phyloP scores from a whole-genome alignment of 2,888 invertebrate species.

The Drosophila testacea region DNA sequence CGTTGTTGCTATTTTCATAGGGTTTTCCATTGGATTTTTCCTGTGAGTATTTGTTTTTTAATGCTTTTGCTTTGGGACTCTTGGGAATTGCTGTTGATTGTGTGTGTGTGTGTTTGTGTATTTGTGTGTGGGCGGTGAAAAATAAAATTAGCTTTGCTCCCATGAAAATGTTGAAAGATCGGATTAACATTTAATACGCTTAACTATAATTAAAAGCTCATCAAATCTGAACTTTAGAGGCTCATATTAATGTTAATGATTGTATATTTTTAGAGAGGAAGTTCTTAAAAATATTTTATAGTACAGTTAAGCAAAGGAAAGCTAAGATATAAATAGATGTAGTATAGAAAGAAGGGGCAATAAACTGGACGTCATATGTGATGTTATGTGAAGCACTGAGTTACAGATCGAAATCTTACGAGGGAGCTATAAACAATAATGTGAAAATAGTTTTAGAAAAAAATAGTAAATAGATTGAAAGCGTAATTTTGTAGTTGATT shows the following conservation, averaged over 20 bases:
- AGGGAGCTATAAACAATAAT: neutral
- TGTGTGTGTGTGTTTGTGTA: constrained; percentile 3
- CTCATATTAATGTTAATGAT: neutral
- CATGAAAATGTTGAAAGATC: constrained; percentile 18
- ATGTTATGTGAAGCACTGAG: neutral
- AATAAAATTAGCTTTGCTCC: constrained; percentile 11
- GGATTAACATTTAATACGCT: constrained; percentile 19
- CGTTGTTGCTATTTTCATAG: constrained; percentile 36
- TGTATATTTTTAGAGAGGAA: neutral
- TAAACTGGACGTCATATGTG: neutral
- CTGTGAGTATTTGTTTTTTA: constrained; percentile 12
- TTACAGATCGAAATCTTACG: neutral
- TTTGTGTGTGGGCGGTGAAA: constrained; percentile 16
- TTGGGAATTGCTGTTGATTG: constrained; percentile 28
- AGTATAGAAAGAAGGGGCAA: neutral
- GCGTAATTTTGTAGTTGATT: neutral
- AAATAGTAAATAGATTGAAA: neutral
- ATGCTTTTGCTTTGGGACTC: constrained; percentile 38
- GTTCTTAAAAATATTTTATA: neutral
- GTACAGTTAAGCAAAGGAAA: neutral
- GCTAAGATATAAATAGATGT: neutral
- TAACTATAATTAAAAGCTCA: constrained; percentile 13
- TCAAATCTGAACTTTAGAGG: constrained; percentile 2
- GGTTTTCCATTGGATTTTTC: constrained; percentile 38
- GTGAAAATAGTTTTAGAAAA: neutral